phyloP scores from a whole-genome alignment of 1,140 invertebrate genomes.

The Calycopis cecrops region DNA sequence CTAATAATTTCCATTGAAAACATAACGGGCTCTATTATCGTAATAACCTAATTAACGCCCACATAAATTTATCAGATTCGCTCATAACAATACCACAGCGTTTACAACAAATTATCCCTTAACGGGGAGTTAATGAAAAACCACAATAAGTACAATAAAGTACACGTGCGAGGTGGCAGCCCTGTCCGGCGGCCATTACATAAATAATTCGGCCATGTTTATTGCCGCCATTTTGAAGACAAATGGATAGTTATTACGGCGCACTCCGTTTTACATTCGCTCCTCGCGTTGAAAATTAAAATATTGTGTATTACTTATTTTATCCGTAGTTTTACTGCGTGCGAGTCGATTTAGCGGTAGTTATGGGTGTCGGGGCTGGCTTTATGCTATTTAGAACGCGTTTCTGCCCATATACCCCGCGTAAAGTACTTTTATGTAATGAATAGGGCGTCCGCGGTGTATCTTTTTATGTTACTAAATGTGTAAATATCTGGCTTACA shows the following conservation, averaged over 20 bases:
- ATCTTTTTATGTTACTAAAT: conserved; percentile 41
- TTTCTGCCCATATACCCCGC: conserved; percentile 20
- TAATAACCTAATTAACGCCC: too few species aligned
- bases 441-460: conserved; percentile 34
- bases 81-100: too few species aligned
- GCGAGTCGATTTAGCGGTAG: conserved; percentile 57
- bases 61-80: too few species aligned
- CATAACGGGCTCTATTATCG: too few species aligned
- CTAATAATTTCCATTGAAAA: too few species aligned
- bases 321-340: conserved; percentile 58
- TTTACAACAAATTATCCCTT: too few species aligned
- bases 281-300: conserved; percentile 67
- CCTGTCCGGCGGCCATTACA: conserved; percentile 67
- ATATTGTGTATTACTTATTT: conserved; percentile 71
- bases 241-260: conserved; percentile 73
- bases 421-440: conserved; percentile 18
- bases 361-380: conserved; percentile 32
- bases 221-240: conserved; percentile 74
- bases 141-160: conserved; percentile 64
- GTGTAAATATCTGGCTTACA: too few species aligned
- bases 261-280: conserved; percentile 68
- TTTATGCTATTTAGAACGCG: conserved; percentile 33
- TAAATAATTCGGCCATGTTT: conserved; percentile 73
- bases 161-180: conserved; percentile 62
- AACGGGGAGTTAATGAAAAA: conserved; percentile 57